Percentiles rank a stretch among this genome's conserved stretches.
phyloP scores from a whole-genome alignment of 2,888 invertebrate species.

The Drosophila meridionalis region DNA sequence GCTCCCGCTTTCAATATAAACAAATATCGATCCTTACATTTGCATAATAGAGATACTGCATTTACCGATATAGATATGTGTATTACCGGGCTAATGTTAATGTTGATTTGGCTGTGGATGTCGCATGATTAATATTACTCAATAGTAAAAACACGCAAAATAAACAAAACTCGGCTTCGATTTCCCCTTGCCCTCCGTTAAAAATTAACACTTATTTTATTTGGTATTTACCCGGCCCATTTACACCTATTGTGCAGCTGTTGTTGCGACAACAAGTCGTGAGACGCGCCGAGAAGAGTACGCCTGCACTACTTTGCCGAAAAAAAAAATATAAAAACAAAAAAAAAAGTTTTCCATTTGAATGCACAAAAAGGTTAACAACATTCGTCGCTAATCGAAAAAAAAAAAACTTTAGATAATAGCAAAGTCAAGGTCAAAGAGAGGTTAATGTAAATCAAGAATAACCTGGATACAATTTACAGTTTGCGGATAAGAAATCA shows the following conservation, averaged over 20 bases:
- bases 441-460: not conserved
- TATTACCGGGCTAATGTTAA: not conserved
- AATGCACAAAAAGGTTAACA: constrained; percentile 53
- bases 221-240: constrained; percentile 56
- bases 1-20: constrained; percentile 17
- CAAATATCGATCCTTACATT: constrained; percentile 20
- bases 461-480: not conserved
- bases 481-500: not conserved
- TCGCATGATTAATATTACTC: constrained; percentile 66
- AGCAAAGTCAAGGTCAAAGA: constrained; percentile 16
- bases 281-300: constrained; percentile 23
- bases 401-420: constrained; percentile 13
- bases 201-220: constrained; percentile 64
- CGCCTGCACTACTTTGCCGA: constrained; percentile 16
- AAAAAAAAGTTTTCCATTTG: constrained; percentile 55
- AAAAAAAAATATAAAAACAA: not conserved
- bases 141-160: constrained; percentile 57
- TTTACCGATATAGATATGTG: not conserved
- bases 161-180: constrained; percentile 48
- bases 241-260: constrained; percentile 53
- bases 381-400: constrained; percentile 33
- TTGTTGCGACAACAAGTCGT: constrained; percentile 1
- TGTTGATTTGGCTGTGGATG: constrained; percentile 12
- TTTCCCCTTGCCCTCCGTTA: constrained; percentile 9
- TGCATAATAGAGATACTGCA: constrained; percentile 23